Base-by-base conservation (phyloP, 2,888 invertebrate species). In the Ichneumoninae sp. region DNA sequence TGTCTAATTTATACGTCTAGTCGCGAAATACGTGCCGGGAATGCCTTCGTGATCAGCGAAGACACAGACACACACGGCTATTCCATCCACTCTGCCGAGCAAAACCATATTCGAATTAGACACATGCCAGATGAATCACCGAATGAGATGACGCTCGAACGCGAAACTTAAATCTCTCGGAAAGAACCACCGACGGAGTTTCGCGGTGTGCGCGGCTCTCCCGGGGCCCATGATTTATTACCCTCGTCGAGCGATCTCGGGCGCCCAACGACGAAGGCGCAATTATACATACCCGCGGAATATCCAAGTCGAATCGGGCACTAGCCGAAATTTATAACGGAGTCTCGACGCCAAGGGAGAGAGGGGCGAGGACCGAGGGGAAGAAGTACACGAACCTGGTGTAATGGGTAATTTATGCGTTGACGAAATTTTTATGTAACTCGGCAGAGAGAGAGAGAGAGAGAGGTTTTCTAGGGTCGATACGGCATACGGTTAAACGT, bases 1-100 rank as follows among this genome's bases (percentile, higher is more conserved):
- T 82, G 85, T 82, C 82, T 85, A 85, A 85, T 85, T 85, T 85
- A 85, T 85, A 73, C 73, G 85, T 85, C 82, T 85, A 63, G 76
- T 79, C 82, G 66, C 50, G 65, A 50, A 50, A 65, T 30, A 60
- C 44, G n/a, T 2, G 65, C 52, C 33, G 33, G 10, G 60, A 50
- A 50, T 52, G 66, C 22, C 8, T 77, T 63, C 57, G 81, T 60
- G 84, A 81, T 79, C 69, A 66, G 44, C 33, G 74, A 73, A 54
- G 65, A 57, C 47, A n/a, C 33, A 33, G 22, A 30, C 26, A 8
- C 44, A 60, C 52, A 36, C 3, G 50, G 16, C 69, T 33, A n/a
- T 44, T 30, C 44, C 30, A 40, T 65, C 19, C 60, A 30, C 13
- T 19, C 22, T 13, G 26, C 40, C 16, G 63, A 70, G 74, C 65